Evolutionary conservation across 2,113 vertebrate genomes (phyloP), one percentile per base, ranked within the genome.

Genomic region (Sapajus apella): DNA sequence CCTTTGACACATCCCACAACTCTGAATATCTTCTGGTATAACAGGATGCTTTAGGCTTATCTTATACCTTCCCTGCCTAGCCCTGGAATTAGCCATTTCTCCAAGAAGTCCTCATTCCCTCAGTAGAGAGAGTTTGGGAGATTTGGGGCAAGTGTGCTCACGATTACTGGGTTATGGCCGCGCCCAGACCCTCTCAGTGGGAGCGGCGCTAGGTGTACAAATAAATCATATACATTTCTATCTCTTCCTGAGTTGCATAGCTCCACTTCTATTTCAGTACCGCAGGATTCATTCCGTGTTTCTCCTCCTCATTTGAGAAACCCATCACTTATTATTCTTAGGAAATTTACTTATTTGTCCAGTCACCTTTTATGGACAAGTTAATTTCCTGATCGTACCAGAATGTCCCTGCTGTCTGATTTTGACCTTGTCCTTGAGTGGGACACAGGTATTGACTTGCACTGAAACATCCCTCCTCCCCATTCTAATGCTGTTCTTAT

Each of bases 311-410:
- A 13, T 77, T 83, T 88, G 56, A 94, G 14, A 72, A 50, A 52
- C 4, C 52, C 52, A 7, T 82, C 77, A 96, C 47, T 89, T 55
- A 61, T 52, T 58, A 86, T 61, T 10, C 12, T 90, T 80, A 84
- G 55, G 82, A n/a, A 91, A 58, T 43, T 47, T 94, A 68, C 25
- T 95, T 79, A 89, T 80, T 87, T 87, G 52, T 90, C 27, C 21
- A 77, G 87, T 91, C 72, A 94, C 6, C 18, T 87, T 87, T 45
- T 73, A 58, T 35, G 21, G 27, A 77, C 75, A 77, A 87, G 68
- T 21, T 64, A 66, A 87, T 86, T 96, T 94, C 76, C 76, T 92
- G 47, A 84, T 89, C 4, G 32, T 75, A 50, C 37, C 83, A 86
- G 13, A 30, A n/a, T 77, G 16, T 25, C 23, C 17, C 43, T 68